Conservation (phyloP, 2,888 invertebrate species). For the Ferdinandea cuprea region DNA sequence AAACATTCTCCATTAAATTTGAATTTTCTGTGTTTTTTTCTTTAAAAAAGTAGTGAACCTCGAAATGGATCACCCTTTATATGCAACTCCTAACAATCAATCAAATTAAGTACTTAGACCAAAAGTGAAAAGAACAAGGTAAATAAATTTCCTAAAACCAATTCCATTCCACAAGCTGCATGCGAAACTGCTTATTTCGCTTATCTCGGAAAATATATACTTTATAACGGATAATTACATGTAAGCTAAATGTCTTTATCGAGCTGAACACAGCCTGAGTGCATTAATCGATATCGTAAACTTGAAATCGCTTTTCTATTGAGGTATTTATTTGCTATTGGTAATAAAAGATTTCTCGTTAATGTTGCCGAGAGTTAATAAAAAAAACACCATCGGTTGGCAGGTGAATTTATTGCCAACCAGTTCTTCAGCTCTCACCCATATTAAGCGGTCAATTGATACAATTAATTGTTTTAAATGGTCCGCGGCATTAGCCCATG, state of each 20-base stretch:
- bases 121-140: too few relatives aligned
- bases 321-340: slow-evolving; percentile 45
- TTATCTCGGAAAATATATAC: neutral
- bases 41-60: too few relatives aligned
- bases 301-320: slow-evolving; percentile 55
- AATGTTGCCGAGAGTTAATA: slow-evolving; percentile 38
- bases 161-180: neutral
- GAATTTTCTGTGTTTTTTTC: too few relatives aligned
- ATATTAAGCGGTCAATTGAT: slow-evolving; percentile 22
- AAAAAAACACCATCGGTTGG: slow-evolving; percentile 43
- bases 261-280: slow-evolving; percentile 19
- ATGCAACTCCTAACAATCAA: too few relatives aligned
- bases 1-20: too few relatives aligned
- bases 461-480: slow-evolving; percentile 38
- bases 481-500: too few relatives aligned
- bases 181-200: neutral
- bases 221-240: slow-evolving; percentile 13
- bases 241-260: slow-evolving; percentile 44
- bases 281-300: slow-evolving; percentile 55
- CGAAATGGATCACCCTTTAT: too few relatives aligned
- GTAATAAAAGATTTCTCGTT: slow-evolving; percentile 41
- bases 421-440: slow-evolving; percentile 41
- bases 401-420: slow-evolving; percentile 53
- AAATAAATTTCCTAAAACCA: neutral
- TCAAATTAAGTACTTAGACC: too few relatives aligned